These are phyloP conservation scores for Uromys caudimaculatus DNA, from an alignment of 2,797 vertebrate genomes.

Conservation along the genomic window DNA sequence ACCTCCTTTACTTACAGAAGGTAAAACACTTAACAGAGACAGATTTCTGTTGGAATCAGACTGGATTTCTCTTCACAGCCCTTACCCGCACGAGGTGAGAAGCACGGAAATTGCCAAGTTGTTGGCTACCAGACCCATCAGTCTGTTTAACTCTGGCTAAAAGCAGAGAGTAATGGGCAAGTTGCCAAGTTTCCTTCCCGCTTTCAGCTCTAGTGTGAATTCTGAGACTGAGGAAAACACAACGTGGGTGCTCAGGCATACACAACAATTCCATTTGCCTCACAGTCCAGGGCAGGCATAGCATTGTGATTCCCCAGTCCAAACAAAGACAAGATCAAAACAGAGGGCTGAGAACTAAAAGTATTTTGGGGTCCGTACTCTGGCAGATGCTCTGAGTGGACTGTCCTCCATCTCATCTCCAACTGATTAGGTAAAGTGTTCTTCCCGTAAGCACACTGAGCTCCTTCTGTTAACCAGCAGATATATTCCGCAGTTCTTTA, in stretches of 20 bases:
- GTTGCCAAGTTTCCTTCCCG: slow-evolving; percentile 66
- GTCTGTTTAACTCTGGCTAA: slow-evolving; percentile 80
- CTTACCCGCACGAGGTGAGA: slow-evolving; percentile 72
- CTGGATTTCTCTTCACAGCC: slow-evolving; percentile 79
- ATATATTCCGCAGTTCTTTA: neutral
- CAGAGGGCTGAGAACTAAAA: neutral
- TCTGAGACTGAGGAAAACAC: slow-evolving; percentile 42
- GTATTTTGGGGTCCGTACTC: neutral
- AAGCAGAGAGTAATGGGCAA: slow-evolving; percentile 76
- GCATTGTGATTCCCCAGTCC: neutral
- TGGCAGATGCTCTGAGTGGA: neutral
- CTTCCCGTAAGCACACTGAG: neutral
- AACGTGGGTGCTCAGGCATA: neutral
- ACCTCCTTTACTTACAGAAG: slow-evolving; percentile 67
- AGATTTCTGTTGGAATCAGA: slow-evolving; percentile 73
- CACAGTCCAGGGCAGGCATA: neutral
- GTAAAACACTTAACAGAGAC: slow-evolving; percentile 73
- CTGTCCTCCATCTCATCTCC: neutral
- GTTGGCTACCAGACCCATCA: slow-evolving; percentile 81
- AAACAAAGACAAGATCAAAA: slow-evolving; percentile 10
- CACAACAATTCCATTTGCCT: neutral
- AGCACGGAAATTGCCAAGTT: slow-evolving; percentile 58
- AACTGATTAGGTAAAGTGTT: neutral
- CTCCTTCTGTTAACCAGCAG: neutral
- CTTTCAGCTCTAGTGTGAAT: slow-evolving; percentile 44